Evolutionary conservation across 1,140 invertebrate genomes (phyloP).

Genomic region (Listronotus oregonensis): DNA sequence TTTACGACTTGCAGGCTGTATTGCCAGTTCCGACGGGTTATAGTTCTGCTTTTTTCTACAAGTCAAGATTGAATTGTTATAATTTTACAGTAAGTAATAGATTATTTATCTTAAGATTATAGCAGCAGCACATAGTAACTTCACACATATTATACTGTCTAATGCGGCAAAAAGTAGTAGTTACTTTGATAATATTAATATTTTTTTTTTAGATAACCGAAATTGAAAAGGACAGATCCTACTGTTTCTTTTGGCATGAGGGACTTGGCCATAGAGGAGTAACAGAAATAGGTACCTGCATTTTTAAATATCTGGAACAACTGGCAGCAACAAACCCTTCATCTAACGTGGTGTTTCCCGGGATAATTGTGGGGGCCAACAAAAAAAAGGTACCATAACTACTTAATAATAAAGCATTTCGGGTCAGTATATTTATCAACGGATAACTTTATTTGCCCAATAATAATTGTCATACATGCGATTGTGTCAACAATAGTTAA

Average conservation of each 20-base stretch:
- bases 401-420: too few relatives aligned
- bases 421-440: too few relatives aligned
- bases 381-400: too few relatives aligned
- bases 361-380: conserved; percentile 55
- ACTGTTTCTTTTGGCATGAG: conserved; percentile 38
- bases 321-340: conserved; percentile 36
- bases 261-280: conserved; percentile 54
- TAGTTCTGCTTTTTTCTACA: conserved; percentile 44
- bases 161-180: too few relatives aligned
- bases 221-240: background rate
- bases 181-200: too few relatives aligned
- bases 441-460: too few relatives aligned
- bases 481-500: conserved; percentile 33
- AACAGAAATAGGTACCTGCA: conserved; percentile 56
- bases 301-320: conserved; percentile 46
- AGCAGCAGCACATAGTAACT: too few relatives aligned
- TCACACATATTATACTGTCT: too few relatives aligned
- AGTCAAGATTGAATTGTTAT: conserved; percentile 53
- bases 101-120: too few relatives aligned
- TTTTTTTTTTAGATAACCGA: background rate
- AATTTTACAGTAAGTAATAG: conserved; percentile 12
- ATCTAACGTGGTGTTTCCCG: background rate
- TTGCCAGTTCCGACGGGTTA: conserved; percentile 42
- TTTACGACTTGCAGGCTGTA: conserved; percentile 48
- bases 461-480: conserved; percentile 24